These are phyloP conservation scores for Turdus rufiventris DNA, from an alignment of 2,113 vertebrate genomes.

Conservation along the genomic window DNA sequence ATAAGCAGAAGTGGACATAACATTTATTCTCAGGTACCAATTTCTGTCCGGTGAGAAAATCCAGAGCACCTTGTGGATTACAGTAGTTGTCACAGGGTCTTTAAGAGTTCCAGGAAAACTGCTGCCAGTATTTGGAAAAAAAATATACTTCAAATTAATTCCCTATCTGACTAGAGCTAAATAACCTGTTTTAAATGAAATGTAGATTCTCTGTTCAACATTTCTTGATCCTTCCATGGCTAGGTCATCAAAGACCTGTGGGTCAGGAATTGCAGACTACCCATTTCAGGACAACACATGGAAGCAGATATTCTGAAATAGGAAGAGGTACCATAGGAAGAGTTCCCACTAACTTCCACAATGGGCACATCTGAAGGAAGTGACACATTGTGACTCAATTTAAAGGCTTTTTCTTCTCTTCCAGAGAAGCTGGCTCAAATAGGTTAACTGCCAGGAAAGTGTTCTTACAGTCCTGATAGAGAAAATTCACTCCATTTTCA, in stretches of 20 bases:
- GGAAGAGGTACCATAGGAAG: not conserved
- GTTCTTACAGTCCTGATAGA: not conserved
- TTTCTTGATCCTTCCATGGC: not conserved
- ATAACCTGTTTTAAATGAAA: not conserved
- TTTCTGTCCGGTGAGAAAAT: constrained; percentile 34
- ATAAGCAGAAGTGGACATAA: not conserved
- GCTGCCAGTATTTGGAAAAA: not conserved
- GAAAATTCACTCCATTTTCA: not conserved
- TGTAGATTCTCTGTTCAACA: not conserved
- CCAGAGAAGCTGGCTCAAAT: not conserved
- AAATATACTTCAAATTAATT: not conserved
- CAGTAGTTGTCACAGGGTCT: not conserved
- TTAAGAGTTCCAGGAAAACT: constrained; percentile 15
- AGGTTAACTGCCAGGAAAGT: not conserved
- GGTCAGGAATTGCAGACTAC: not conserved
- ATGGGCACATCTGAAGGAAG: not conserved
- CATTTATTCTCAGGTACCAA: constrained; percentile 21
- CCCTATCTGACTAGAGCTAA: not conserved
- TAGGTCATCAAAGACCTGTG: not conserved
- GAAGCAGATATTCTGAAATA: not conserved
- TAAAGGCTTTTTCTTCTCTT: not conserved
- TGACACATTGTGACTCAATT: not conserved
- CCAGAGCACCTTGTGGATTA: constrained; percentile 13
- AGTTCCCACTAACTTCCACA: not conserved
- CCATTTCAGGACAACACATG: not conserved